These are phyloP conservation scores for Pyrochroa serraticornis DNA, from an alignment of 2,888 invertebrate genomes.

Conservation along the genomic window DNA sequence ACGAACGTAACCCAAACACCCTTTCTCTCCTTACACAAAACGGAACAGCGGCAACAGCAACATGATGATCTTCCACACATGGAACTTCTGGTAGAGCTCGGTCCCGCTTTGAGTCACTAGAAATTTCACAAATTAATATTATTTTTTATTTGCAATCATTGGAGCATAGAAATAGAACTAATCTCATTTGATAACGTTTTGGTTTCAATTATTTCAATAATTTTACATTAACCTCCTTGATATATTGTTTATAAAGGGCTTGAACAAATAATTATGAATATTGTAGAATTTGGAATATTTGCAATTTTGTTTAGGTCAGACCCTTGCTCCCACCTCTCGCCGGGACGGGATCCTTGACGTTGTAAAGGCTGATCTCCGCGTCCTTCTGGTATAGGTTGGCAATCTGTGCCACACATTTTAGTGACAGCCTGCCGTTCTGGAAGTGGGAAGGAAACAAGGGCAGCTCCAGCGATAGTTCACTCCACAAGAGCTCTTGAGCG, in stretches of 20 bases:
- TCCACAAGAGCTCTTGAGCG: slow-evolving; percentile 62
- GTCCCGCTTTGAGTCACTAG: slow-evolving; percentile 59
- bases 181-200: too few species aligned
- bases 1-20: slow-evolving; percentile 1
- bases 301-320: slow-evolving; percentile 1
- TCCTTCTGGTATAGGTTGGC: slow-evolving; percentile 72
- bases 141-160: neutral
- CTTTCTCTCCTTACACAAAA: slow-evolving; percentile 15
- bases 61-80: slow-evolving; percentile 12
- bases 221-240: too few species aligned
- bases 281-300: slow-evolving; percentile 1
- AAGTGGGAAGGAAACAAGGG: slow-evolving; percentile 66
- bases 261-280: neutral
- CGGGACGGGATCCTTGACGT: slow-evolving; percentile 77
- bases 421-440: slow-evolving; percentile 67
- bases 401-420: slow-evolving; percentile 75
- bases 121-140: too few species aligned
- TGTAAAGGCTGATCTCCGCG: slow-evolving; percentile 69
- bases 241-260: slow-evolving; percentile 1
- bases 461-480: slow-evolving; percentile 64
- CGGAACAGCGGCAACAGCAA: slow-evolving; percentile 11
- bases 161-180: too few species aligned
- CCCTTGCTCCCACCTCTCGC: slow-evolving; percentile 69
- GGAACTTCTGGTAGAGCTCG: slow-evolving; percentile 78
- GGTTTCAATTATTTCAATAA: too few species aligned